phyloP scores from a whole-genome alignment of 2,888 invertebrate genomes.

The Scaptomyza parva region DNA sequence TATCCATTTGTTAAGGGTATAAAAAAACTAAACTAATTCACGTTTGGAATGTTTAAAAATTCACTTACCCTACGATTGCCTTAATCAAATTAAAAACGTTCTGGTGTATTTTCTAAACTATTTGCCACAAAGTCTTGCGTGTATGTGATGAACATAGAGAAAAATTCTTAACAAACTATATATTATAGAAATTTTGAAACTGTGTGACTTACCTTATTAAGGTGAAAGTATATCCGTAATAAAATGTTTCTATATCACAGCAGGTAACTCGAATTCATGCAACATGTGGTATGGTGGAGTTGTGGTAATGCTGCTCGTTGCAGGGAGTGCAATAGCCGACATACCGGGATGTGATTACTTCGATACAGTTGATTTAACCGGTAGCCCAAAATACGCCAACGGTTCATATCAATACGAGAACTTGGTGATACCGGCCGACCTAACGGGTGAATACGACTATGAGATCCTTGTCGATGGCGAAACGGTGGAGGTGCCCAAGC shows the following conservation, averaged over 20 bases:
- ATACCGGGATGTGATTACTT: constrained; percentile 63
- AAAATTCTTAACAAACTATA: too few relatives aligned
- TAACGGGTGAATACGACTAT: constrained; percentile 58
- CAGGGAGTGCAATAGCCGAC: neutral
- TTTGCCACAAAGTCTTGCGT: too few relatives aligned
- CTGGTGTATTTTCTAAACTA: too few relatives aligned
- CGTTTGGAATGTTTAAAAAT: neutral
- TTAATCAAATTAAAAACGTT: too few relatives aligned
- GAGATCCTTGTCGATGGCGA: constrained; percentile 31
- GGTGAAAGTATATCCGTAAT: too few relatives aligned
- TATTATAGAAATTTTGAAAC: too few relatives aligned
- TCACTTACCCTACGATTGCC: neutral
- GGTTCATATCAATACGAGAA: constrained; percentile 67
- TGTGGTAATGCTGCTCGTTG: neutral
- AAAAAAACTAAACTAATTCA: neutral
- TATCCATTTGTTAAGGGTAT: too few relatives aligned
- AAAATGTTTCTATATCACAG: neutral
- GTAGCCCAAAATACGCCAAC: constrained; percentile 35
- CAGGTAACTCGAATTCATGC: neutral
- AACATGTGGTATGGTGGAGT: constrained; percentile 12
- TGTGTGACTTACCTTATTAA: too few relatives aligned
- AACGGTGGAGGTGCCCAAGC: constrained; percentile 16
- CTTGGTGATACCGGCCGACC: constrained; percentile 56
- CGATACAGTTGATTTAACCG: constrained; percentile 69
- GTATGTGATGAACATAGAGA: too few relatives aligned